A percentile compares a stretch with the other conserved stretches of the same genome.
Evolutionary conservation across 2,797 vertebrate genomes (phyloP).

Genomic region (Gymnocypris eckloni): DNA sequence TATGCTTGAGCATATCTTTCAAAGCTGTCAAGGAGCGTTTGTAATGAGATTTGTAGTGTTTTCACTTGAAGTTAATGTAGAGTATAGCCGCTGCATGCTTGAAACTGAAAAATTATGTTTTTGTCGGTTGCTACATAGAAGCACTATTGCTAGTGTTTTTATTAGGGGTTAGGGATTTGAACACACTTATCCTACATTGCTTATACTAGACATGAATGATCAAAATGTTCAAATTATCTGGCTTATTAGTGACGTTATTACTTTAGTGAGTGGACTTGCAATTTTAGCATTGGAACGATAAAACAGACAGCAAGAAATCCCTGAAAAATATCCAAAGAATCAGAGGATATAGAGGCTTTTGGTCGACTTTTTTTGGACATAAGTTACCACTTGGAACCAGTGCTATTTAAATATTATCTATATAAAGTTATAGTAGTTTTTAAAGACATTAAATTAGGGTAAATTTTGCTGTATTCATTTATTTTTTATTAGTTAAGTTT

Average conservation of each 20-base stretch:
- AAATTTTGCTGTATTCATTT: no score
- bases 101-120: slow-evolving; percentile 1
- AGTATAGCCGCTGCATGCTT: not conserved
- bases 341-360: not conserved
- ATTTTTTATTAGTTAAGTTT: no score
- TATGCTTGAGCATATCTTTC: slow-evolving; percentile 1
- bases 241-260: not conserved
- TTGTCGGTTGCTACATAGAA: not conserved
- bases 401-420: not conserved
- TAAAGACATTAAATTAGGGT: no score
- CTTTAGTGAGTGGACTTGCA: not conserved
- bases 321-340: not conserved
- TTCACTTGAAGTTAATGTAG: slow-evolving; percentile 8
- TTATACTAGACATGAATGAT: not conserved
- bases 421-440: not conserved
- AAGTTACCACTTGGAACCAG: not conserved
- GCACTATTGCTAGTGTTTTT: not conserved
- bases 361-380: not conserved
- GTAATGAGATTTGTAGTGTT: slow-evolving; percentile 39
- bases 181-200: not conserved
- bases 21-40: slow-evolving; percentile 5
- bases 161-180: not conserved
- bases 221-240: not conserved
- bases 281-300: not conserved
- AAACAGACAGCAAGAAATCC: not conserved